Base-by-base conservation (phyloP, 2,888 invertebrate genomes). In the Agriopis marginaria region DNA sequence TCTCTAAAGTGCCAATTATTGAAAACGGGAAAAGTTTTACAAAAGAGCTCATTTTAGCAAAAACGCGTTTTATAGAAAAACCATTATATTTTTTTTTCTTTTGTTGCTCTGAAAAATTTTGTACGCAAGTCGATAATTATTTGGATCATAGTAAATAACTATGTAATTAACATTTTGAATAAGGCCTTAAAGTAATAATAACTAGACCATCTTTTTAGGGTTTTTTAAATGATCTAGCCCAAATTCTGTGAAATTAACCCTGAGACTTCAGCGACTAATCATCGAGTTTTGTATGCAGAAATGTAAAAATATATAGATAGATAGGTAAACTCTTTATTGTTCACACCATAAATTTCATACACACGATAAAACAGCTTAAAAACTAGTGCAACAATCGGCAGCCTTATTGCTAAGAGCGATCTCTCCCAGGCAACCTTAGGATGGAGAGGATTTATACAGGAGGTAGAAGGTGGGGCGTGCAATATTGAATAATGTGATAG, bases 1-100 rank as follows among this genome's bases (percentile, higher is more conserved):
- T 49, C 69, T 77, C 67, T 72, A 75, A 77, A 80, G 75, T 80
- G 73, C 63, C 77, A 76, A 78, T 80, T 79, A 79, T 80, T 78
- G 72, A 74, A 71, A 77, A 71, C 42, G 63, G 61, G 63, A 68
- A 63, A 68, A 62, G 62, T 68, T 62, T 65, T 12, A 53, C 44
- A 58, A 67, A 63, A 65, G 55, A 62, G 67, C 45, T 62, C 56
- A 62, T 62, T 67, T 62, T 17, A 55, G 44, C 14, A 55, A 55
- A 59, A 66, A 56, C 60, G 67, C 65, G 63, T 70, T 73, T 68
- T 51, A 66, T 75, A 74, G 76, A 74, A 68, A 72, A 71, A 75
- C 68, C 75, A 65, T 53, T 70, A 71, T 72, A 73, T 69, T 58
- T 45, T 45, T 47, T 39, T 14, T 32, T 3, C 12, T 54, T 54